These are phyloP conservation scores for Euleptes europaea DNA, from an alignment of 2,113 vertebrate genomes.

Conservation along the genomic window DNA sequence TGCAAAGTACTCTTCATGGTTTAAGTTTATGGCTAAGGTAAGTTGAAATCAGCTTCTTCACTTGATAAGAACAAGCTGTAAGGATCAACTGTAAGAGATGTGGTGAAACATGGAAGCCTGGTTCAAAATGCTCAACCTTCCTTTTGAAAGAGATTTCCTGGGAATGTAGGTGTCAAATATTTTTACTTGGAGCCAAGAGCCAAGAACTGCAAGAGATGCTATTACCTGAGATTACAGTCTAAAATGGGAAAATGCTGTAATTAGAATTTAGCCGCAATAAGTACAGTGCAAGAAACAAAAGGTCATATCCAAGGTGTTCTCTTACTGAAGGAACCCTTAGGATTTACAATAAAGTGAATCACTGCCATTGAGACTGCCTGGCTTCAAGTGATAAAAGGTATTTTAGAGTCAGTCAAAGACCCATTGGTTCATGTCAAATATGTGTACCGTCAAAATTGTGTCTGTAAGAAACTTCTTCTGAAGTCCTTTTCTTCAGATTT, in stretches of 20 bases:
- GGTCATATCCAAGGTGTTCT: conserved; percentile 37
- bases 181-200: conserved; percentile 36
- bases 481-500: conserved; percentile 18
- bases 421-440: neutral
- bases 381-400: conserved; percentile 25
- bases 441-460: neutral
- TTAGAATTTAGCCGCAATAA: conserved; percentile 45
- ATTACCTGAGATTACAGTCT: conserved; percentile 32
- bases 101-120: neutral
- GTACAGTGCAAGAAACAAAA: conserved; percentile 43
- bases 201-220: conserved; percentile 42
- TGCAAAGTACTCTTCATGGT: no score
- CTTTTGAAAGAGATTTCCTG: conserved; percentile 29
- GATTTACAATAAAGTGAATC: conserved; percentile 21
- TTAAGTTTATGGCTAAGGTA: no score
- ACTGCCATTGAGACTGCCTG: neutral
- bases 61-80: neutral
- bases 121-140: neutral
- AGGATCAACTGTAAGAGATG: neutral
- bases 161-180: conserved; percentile 32
- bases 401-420: neutral
- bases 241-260: conserved; percentile 43
- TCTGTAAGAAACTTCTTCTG: conserved; percentile 19
- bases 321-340: conserved; percentile 12
- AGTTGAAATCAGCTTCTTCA: neutral